Base-by-base conservation (phyloP, 2,113 vertebrate genomes). In the Morone saxatilis region DNA sequence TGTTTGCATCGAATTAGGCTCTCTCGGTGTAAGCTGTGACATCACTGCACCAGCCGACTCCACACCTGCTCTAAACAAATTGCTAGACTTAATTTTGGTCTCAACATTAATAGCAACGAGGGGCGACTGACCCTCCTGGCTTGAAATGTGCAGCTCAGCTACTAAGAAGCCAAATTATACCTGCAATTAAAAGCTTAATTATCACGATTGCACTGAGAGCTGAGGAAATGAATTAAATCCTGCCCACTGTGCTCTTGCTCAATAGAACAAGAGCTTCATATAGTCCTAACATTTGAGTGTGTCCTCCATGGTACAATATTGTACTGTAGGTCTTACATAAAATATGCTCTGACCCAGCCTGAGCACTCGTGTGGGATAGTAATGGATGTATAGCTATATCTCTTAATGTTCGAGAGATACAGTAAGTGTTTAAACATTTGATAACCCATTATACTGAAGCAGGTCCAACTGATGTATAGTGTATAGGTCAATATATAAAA, bases 161-260 rank as follows among this genome's bases (percentile, higher is more conserved):
- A 62, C 65, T 68, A 54, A 76, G 43, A 73, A 45, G 77, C 69
- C 45, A 71, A 89, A 88, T 79, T 63, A 73, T 53, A 54, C 12
- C 81, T 65, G 50, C 63, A 90, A 91, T 86, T 81, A 87, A 88
- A 88, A 65, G 74, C 47, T 67, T 70, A 76, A 87, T 86, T 78
- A 82, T 72, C 59, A 69, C 47, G 6, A 78, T 63, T 66, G 61
- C 59, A 4, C 71, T 38, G 19, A 80, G 65, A 81, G 82, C 71
- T 45, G 75, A 45, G 50, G 82, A 60, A 71, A 91, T 82, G 71
- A 73, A 83, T 78, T n/a, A 41, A 10, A 80, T 59, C 70, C 51
- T 80, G 70, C 38, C 73, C 61, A 54, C 48, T 7, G 2, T 22
- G 69, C 62, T 70, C 56, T 76, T 8, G 4, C 67, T 86, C 53